phyloP scores from a whole-genome alignment of 1,140 invertebrate species.

The Lepidostoma basale region DNA sequence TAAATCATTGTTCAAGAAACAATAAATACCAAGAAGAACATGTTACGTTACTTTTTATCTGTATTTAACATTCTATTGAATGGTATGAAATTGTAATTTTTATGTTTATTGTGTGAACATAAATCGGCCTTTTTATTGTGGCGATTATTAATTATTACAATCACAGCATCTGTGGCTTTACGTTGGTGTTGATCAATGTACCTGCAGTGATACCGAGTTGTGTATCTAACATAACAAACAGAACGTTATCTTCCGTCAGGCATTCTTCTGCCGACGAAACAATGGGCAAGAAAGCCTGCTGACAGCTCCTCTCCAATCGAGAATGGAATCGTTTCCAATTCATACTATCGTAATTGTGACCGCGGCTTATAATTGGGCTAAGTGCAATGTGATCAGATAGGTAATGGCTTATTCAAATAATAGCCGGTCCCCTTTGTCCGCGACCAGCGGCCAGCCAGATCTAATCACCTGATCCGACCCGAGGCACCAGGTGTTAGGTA shows the following conservation, averaged over 20 bases:
- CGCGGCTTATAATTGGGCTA: slow-evolving; percentile 10
- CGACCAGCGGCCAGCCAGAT: slow-evolving; percentile 10
- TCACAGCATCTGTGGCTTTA: too few species aligned
- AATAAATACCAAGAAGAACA: too few species aligned
- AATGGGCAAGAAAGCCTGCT: background rate
- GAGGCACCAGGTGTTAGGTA: slow-evolving; percentile 13
- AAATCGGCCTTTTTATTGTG: too few species aligned
- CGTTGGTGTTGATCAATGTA: too few species aligned
- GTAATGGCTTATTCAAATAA: slow-evolving; percentile 34
- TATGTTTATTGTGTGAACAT: too few species aligned
- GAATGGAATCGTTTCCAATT: slow-evolving; percentile 9
- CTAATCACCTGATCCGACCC: slow-evolving; percentile 10
- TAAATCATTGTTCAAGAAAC: too few species aligned
- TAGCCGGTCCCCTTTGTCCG: slow-evolving; percentile 21
- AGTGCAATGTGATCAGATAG: slow-evolving; percentile 25
- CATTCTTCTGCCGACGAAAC: background rate
- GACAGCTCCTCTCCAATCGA: background rate
- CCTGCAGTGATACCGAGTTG: too few species aligned
- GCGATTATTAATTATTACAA: too few species aligned
- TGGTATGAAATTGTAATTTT: too few species aligned
- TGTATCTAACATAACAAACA: background rate
- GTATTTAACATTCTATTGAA: too few species aligned
- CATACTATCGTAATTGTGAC: background rate
- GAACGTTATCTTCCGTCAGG: background rate
- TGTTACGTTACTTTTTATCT: too few species aligned